Conservation (phyloP, 2,888 invertebrate species). For the Steromphala cineraria region DNA sequence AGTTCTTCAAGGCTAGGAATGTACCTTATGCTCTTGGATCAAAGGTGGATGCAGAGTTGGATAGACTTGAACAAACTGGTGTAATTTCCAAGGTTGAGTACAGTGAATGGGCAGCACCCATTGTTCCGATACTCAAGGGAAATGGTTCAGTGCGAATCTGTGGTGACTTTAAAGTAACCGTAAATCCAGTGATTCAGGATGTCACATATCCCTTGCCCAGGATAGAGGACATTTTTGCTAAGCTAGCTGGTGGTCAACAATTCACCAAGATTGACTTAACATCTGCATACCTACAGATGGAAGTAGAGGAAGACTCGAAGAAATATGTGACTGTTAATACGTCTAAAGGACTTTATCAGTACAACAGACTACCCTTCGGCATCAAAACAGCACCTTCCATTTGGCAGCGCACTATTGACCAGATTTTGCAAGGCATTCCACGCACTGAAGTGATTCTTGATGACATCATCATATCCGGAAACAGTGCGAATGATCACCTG, state of each 20-base stretch:
- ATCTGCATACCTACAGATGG: conserved; percentile 10
- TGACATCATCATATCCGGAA: background rate
- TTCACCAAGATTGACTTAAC: conserved; percentile 21
- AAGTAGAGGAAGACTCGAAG: background rate
- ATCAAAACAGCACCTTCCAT: background rate
- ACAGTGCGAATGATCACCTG: too few relatives aligned
- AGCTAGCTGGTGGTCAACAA: conserved; percentile 31
- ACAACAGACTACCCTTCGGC: background rate
- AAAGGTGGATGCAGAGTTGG: conserved; percentile 23
- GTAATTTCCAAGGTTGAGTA: conserved; percentile 23
- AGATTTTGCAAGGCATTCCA: background rate
- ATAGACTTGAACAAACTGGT: conserved; percentile 20
- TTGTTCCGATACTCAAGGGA: conserved; percentile 27
- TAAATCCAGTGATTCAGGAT: conserved; percentile 45
- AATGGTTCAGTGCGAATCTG: conserved; percentile 38
- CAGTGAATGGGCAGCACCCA: conserved; percentile 33
- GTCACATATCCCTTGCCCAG: conserved; percentile 48
- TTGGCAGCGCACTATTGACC: background rate
- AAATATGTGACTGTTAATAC: background rate
- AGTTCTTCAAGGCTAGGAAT: conserved; percentile 21
- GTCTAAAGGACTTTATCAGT: background rate
- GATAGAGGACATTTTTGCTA: conserved; percentile 47
- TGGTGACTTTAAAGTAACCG: conserved; percentile 41
- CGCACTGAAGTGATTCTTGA: background rate
- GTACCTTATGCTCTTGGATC: conserved; percentile 20